Base-by-base conservation (phyloP, 2,113 vertebrate genomes). In the Argyrosomus japonicus region DNA sequence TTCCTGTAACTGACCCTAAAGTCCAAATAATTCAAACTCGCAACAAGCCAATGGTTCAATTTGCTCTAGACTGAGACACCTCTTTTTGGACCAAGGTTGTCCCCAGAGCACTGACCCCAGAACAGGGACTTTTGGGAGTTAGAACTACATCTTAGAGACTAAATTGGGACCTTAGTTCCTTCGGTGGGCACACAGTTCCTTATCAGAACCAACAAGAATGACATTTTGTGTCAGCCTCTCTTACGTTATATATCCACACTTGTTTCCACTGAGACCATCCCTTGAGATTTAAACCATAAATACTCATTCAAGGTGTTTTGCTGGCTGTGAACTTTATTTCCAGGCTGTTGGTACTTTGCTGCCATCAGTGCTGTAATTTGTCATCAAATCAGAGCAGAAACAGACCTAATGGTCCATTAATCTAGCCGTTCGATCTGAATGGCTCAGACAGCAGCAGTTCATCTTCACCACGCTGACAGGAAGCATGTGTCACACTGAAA, bases 321-420 rank as follows among this genome's bases (percentile, higher is more conserved):
- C 29, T 32, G 47, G 13, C 45, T 36, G 60, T 25, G 48, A 75
- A 54, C 53, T 51, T 75, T 43, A 53, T 62, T 68, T 68, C 54
- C 71, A 75, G 63, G 15, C 14, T 47, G 43, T 40, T 19, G 12
- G 51, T 67, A 58, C 23, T 13, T 48, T 50, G 80, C 61, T n/a
- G 10, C 18, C 2, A 4, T 23, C 36, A 15, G n/a, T 27, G 69
- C 23, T n/a, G 47, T 65, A 56, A 51, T 63, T 62, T 54, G n/a
- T 50, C 53, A 50, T 51, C 17, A 50, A 50, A 56, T 43, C 40
- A 15, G 15, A 48, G 51, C n/a, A 60, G 74, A 65, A 4, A 45
- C 40, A 51, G 54, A 60, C 36, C 43, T 68, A 75, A 53, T 63
- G 19, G 63, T 75, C 57, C 78, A 83, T 85, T 79, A 83, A 87